phyloP scores from a whole-genome alignment of 2,113 vertebrate species.

The Trichechus manatus region DNA sequence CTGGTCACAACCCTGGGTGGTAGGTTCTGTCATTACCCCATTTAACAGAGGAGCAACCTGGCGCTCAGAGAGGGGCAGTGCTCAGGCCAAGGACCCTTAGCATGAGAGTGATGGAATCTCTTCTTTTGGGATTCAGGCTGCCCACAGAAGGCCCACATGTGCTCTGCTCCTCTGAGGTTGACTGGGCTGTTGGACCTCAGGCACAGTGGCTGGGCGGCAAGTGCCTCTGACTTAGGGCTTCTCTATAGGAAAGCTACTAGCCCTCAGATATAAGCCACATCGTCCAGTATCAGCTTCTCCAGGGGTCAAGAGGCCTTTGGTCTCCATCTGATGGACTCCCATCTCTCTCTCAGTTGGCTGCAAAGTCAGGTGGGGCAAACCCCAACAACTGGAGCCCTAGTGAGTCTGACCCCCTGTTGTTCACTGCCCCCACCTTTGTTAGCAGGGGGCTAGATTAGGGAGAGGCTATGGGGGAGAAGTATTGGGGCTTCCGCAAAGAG shows the following conservation, averaged over 20 bases:
- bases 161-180: accelerated
- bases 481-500: not conserved
- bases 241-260: not conserved
- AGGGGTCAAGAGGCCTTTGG: not conserved
- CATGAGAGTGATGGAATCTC: accelerated
- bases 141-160: not conserved
- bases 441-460: not conserved
- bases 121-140: not conserved
- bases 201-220: not conserved
- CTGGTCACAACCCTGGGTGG: not conserved
- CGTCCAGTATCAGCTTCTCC: not conserved
- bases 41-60: not conserved
- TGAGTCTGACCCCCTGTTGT: not conserved
- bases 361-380: not conserved
- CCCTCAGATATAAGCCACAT: no score
- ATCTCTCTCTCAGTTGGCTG: not conserved
- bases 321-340: not conserved
- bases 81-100: not conserved
- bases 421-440: not conserved
- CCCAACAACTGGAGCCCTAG: not conserved
- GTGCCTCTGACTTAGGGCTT: not conserved
- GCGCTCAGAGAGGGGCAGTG: not conserved
- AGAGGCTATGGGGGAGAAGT: not conserved
- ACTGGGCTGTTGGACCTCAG: not conserved
- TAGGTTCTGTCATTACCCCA: not conserved